These are phyloP conservation scores for Macrotus californicus DNA, from an alignment of 2,113 vertebrate species.

Conservation along the genomic window DNA sequence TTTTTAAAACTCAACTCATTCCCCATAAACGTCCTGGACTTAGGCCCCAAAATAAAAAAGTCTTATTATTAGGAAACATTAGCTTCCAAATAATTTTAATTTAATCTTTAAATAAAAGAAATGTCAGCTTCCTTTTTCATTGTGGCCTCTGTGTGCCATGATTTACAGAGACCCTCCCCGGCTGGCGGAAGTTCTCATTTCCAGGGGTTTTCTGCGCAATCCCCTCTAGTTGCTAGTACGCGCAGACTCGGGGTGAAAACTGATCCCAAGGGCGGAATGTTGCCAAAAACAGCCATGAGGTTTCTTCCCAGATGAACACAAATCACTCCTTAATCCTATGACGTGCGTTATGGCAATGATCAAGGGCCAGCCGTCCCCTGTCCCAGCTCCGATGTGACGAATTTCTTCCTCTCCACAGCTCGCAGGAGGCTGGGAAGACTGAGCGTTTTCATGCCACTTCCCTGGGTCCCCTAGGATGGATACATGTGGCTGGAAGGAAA, in stretches of 20 bases:
- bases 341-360: neutral
- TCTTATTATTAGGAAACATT: neutral
- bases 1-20: neutral
- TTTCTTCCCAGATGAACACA: neutral
- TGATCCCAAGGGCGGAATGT: neutral
- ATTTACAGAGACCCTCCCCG: fast-evolving
- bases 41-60: neutral
- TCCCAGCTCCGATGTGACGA: neutral
- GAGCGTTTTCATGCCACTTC: constrained; percentile 62
- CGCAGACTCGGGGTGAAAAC: neutral
- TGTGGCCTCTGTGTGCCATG: neutral
- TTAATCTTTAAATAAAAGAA: neutral
- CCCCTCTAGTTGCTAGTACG: neutral
- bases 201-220: neutral
- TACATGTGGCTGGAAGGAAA: constrained; percentile 84
- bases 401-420: constrained; percentile 66
- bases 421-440: constrained; percentile 51
- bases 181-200: no score
- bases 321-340: neutral
- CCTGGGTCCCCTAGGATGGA: constrained; percentile 78
- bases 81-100: neutral
- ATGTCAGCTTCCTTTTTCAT: neutral
- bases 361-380: neutral
- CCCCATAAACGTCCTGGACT: neutral
- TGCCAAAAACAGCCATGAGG: neutral